Evolutionary conservation across 92 coral and sea anemone genomes (phyloP), one percentile per base, ranked within the genome.

Genomic region (Zoanthus solanderi): DNA sequence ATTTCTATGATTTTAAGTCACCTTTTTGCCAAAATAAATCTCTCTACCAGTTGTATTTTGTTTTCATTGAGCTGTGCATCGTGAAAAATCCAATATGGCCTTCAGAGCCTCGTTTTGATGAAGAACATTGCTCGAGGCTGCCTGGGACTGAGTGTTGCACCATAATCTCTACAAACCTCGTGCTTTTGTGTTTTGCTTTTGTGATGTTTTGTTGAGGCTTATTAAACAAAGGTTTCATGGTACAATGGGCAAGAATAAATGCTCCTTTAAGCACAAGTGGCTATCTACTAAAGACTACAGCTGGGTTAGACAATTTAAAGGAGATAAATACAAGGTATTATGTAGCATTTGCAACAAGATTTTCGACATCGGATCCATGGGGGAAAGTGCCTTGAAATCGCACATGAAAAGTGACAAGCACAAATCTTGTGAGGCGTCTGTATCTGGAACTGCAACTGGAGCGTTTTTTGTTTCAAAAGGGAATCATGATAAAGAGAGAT

Each of bases 71-170:
- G 69, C 69, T 61, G 69, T 61, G 69, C 69, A 61, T 61, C 69
- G 69, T 61, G 69, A 61, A 61, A 61, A 61, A 61, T 61, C 69
- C 69, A 61, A 61, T 61, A 61, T 61, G 69, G 69, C 69, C 69
- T 61, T 61, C 69, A 61, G 69, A 61, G 69, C 69, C 69, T 61
- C 69, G 29, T 61, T 61, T 61, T 61, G 69, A 61, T 61, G 69
- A 61, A 61, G 69, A 61, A 61, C 69, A 61, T 61, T 61, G 69
- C 65, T 57, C 65, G 65, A 57, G 65, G 65, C 29, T 30, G 69
- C 69, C 69, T 61, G 69, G 69, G 69, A n/a, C 69, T 61, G 69
- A 61, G 69, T 61, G 69, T 61, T 61, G 69, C 69, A 61, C 69
- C 28, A 61, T 61, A 61, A 61, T 61, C 69, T 61, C 69, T 61